Percentiles rank a stretch among this genome's conserved stretches.
These are phyloP conservation scores for Excalfactoria chinensis DNA, from an alignment of 2,113 vertebrate species.

Conservation along the genomic window DNA sequence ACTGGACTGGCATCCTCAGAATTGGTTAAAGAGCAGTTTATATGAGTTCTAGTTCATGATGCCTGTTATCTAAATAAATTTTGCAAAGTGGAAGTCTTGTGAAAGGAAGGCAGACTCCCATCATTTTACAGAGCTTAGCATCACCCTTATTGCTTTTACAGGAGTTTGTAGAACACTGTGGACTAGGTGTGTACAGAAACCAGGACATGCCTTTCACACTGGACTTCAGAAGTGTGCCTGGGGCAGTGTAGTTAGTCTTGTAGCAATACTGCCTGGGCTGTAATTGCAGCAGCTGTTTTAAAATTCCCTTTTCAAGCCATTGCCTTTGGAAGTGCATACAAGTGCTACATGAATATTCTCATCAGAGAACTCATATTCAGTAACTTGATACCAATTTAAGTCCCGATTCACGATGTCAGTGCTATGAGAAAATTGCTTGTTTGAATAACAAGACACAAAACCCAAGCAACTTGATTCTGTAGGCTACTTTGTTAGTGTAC, in stretches of 20 bases:
- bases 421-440: not conserved
- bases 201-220: not conserved
- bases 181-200: not conserved
- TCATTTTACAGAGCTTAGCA: not conserved
- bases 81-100: not conserved
- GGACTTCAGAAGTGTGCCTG: not conserved
- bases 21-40: not conserved
- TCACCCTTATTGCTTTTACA: not conserved
- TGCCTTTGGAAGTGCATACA: not conserved
- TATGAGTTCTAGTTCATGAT: not conserved
- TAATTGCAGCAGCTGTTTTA: not conserved
- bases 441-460: not conserved
- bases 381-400: not conserved
- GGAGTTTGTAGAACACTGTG: not conserved
- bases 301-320: not conserved
- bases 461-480: not conserved
- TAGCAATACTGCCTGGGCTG: not conserved
- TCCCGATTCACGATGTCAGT: not conserved
- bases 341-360: not conserved
- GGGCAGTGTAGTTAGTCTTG: accelerated
- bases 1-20: not conserved
- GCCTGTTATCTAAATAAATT: not conserved
- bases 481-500: not conserved
- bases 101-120: not conserved
- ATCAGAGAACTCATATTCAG: not conserved